These are phyloP conservation scores for Nomada fabriciana DNA, from an alignment of 2,888 invertebrate genomes.

Conservation along the genomic window DNA sequence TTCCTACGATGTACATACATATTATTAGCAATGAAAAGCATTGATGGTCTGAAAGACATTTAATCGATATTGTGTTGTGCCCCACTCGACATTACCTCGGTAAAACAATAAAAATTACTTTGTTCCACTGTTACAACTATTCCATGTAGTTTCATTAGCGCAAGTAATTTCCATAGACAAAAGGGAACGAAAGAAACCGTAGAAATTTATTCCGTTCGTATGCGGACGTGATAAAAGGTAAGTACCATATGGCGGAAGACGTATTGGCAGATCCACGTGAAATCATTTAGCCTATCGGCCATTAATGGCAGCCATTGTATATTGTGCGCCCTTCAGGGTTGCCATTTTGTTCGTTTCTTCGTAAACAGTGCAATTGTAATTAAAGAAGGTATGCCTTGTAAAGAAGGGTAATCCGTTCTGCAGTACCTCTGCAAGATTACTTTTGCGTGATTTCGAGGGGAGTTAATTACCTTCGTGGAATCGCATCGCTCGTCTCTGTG, in stretches of 20 bases:
- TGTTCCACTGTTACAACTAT: background rate
- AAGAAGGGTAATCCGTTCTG: background rate
- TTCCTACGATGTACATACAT: background rate
- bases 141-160: background rate
- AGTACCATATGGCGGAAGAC: slow-evolving; percentile 27
- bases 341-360: slow-evolving; percentile 46
- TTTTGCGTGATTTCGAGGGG: background rate
- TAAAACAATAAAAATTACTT: slow-evolving; percentile 28
- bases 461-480: background rate
- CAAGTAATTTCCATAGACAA: background rate
- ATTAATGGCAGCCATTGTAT: slow-evolving; percentile 68
- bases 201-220: background rate
- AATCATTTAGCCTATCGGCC: slow-evolving; percentile 51
- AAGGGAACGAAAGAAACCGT: background rate
- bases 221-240: slow-evolving; percentile 27
- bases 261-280: slow-evolving; percentile 41
- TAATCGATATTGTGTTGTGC: slow-evolving; percentile 26
- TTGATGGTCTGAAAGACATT: slow-evolving; percentile 7
- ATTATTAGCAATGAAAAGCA: background rate
- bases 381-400: slow-evolving; percentile 15
- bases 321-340: slow-evolving; percentile 65
- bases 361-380: slow-evolving; percentile 42
- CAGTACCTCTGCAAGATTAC: background rate
- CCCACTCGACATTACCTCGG: background rate
- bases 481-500: slow-evolving; percentile 1